A percentile compares a stretch with the other conserved stretches of the same genome.
These are phyloP conservation scores for Linurgus olivaceus DNA, from an alignment of 2,797 vertebrate genomes.

Conservation along the genomic window DNA sequence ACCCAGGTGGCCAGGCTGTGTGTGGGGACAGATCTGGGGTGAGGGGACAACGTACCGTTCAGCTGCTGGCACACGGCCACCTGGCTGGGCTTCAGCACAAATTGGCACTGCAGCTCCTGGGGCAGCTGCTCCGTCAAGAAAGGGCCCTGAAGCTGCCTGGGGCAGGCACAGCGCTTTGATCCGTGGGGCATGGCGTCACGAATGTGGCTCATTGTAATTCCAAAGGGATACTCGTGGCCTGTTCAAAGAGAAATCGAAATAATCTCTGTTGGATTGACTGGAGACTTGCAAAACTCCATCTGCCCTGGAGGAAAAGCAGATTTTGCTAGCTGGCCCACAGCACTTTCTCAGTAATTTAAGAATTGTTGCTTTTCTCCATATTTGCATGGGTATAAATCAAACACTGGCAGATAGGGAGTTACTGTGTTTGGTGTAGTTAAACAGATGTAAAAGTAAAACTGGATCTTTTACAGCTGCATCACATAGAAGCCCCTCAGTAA, in stretches of 20 bases:
- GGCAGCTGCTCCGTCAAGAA: slow-evolving; percentile 90
- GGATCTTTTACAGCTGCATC: background rate
- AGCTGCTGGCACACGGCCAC: slow-evolving; percentile 75
- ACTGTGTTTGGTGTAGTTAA: background rate
- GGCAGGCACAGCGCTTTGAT: slow-evolving; percentile 73
- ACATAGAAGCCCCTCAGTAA: background rate
- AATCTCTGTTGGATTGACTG: background rate
- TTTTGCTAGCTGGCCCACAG: background rate
- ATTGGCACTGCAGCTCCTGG: slow-evolving; percentile 91
- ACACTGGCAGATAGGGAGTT: background rate
- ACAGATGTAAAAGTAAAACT: background rate
- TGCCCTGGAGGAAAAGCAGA: background rate
- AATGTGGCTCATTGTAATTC: slow-evolving; percentile 95
- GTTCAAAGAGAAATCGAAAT: slow-evolving; percentile 59
- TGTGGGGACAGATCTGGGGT: background rate
- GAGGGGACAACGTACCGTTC: slow-evolving; percentile 75
- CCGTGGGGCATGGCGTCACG: slow-evolving; percentile 77
- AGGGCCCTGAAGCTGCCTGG: slow-evolving; percentile 80
- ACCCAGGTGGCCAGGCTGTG: background rate
- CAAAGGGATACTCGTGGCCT: slow-evolving; percentile 96
- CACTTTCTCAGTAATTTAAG: background rate
- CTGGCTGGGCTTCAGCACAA: slow-evolving; percentile 90
- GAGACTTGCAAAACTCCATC: background rate
- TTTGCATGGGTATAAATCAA: background rate
- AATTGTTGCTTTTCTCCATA: background rate